Conservation (phyloP, 2,888 invertebrate species). For the Gibbula magus region DNA sequence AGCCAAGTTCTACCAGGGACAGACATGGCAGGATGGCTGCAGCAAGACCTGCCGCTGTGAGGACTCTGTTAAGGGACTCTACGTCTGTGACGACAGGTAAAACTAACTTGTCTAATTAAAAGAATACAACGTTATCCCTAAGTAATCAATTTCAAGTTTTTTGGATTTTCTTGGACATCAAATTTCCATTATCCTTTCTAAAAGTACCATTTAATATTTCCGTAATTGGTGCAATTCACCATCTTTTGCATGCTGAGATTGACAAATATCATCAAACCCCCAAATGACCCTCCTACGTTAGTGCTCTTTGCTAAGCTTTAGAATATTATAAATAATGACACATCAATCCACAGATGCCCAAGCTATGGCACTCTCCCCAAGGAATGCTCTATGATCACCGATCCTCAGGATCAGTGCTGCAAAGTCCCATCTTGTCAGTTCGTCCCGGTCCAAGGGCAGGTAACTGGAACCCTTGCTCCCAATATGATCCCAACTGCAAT, state of each 20-base stretch:
- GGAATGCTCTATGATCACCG: constrained; percentile 38
- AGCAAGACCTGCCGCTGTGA: constrained; percentile 31
- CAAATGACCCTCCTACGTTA: too few relatives aligned
- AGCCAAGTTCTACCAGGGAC: constrained; percentile 24
- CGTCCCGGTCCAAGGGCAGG: constrained; percentile 29
- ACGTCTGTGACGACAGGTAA: constrained; percentile 33
- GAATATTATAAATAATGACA: too few relatives aligned
- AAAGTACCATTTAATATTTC: too few relatives aligned
- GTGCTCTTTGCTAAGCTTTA: too few relatives aligned
- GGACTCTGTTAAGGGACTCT: constrained; percentile 28
- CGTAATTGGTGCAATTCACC: too few relatives aligned
- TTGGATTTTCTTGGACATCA: too few relatives aligned
- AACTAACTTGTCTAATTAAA: too few relatives aligned
- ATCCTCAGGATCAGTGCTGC: constrained; percentile 47
- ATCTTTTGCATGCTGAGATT: too few relatives aligned
- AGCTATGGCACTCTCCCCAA: constrained; percentile 39
- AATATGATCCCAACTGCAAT: constrained; percentile 50
- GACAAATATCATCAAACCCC: too few relatives aligned
- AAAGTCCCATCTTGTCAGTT: constrained; percentile 36
- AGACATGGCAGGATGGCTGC: constrained; percentile 40
- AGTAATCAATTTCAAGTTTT: too few relatives aligned
- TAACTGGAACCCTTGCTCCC: constrained; percentile 51
- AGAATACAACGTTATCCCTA: too few relatives aligned
- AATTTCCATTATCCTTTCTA: too few relatives aligned
- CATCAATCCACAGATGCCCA: constrained; percentile 40